Base-by-base conservation (phyloP, 1,140 invertebrate species). In the Ooceraea biroi region DNA sequence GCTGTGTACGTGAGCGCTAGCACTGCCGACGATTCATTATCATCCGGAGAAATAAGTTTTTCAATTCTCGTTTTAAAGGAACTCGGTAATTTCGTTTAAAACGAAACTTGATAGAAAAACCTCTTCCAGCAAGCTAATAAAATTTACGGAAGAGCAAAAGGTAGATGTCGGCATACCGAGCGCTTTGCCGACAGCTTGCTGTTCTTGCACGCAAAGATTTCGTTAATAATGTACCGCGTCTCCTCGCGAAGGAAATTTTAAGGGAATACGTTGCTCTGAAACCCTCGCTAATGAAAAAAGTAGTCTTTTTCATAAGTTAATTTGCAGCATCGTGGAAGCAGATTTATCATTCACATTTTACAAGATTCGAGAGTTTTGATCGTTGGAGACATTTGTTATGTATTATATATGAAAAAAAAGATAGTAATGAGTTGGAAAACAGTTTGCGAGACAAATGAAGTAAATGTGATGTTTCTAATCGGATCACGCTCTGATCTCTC, bases 161-260 rank as follows among this genome's bases (percentile, higher is more conserved):
- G 50, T 69, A 71, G 50, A 78, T 27, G 50, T 57, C 48, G 30
- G 36, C 19, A 36, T 41, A 30, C n/a, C 22, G 57, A 69, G 17
- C 65, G 30, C 17, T 17, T 7, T 7, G 17, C 36, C 30, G 74
- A 58, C 65, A 71, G 41, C 71, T 55, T 50, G 19, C 36, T 80
- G 27, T 58, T 80, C 41, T 55, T 46, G 76, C 65, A 80, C 76
- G 55, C 65, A 46, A 58, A 25, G 76, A 69, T 80, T 71, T 71
- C 65, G 52, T 58, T 80, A 58, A 80, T 80, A 80, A 80, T 41
- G 41, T 48, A 80, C 12, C 27, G 44, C 44, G 36, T 69, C 22
- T 69, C 57, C 30, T 10, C n/a, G 17, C 12, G n/a, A 12, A 57
- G 68, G 63, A 78, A 55, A 69, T 78, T 69, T 78, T 69, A 30